These are phyloP conservation scores for Melipona bicolor DNA, from an alignment of 2,888 invertebrate species.

Conservation along the genomic window DNA sequence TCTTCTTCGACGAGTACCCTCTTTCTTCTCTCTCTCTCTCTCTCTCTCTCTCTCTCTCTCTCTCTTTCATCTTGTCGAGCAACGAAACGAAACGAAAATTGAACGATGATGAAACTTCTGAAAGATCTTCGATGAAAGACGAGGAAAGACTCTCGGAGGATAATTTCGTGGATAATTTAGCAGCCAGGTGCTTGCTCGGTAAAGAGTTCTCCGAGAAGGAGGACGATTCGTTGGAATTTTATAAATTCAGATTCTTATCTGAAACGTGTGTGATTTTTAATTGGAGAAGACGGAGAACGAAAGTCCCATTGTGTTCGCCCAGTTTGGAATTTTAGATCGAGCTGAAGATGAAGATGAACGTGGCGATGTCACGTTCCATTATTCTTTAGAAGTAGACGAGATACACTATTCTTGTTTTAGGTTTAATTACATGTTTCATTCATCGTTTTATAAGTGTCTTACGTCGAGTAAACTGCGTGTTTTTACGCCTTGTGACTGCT, in stretches of 20 bases:
- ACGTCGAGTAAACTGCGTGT: too few species aligned
- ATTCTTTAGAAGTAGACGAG: too few species aligned
- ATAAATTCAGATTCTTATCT: not conserved
- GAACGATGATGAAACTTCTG: not conserved
- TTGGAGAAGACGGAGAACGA: not conserved
- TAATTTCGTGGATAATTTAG: not conserved
- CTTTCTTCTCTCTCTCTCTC: not conserved
- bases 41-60: not conserved
- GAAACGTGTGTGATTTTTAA: not conserved
- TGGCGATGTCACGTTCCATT: too few species aligned
- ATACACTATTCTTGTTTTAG: too few species aligned
- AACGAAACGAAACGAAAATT: conserved; percentile 20
- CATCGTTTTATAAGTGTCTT: too few species aligned
- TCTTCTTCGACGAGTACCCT: too few species aligned
- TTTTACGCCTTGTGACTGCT: too few species aligned
- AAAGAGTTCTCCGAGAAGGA: not conserved
- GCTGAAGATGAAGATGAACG: too few species aligned
- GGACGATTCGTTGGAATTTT: not conserved
- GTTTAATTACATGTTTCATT: too few species aligned
- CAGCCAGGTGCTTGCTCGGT: too few species aligned
- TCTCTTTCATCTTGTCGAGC: not conserved
- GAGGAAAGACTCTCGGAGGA: not conserved
- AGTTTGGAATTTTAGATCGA: too few species aligned
- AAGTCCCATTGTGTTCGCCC: not conserved
- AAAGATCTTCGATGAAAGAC: not conserved